Percentiles rank a stretch among this genome's conserved stretches.
Conservation (phyloP, 2,888 invertebrate species). For the Palloptera scutellata region DNA sequence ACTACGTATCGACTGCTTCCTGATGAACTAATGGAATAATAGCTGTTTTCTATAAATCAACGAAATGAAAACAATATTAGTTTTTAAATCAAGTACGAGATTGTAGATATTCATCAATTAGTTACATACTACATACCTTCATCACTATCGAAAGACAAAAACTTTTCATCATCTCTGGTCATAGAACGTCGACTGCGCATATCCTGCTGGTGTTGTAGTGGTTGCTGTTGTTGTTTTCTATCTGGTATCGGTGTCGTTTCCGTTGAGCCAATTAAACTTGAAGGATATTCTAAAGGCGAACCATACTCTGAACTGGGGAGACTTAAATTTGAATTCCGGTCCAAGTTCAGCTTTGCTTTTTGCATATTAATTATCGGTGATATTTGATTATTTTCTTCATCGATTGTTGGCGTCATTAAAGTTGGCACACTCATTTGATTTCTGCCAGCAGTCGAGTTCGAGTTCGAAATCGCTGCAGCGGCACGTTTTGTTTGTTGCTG, state of each 20-base stretch:
- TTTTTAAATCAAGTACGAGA: background rate
- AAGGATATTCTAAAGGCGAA: conserved; percentile 56
- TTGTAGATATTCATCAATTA: background rate
- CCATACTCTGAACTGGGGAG: conserved; percentile 55
- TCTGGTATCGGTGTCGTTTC: conserved; percentile 47
- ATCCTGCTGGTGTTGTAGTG: conserved; percentile 3
- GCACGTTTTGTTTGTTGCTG: conserved; percentile 29
- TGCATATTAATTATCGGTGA: conserved; percentile 21
- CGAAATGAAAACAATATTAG: background rate
- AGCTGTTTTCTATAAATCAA: conserved; percentile 53
- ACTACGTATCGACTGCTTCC: conserved; percentile 57
- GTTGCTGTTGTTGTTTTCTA: conserved; percentile 30
- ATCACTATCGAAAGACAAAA: conserved; percentile 62
- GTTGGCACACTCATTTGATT: conserved; percentile 20
- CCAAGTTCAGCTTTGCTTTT: conserved; percentile 30
- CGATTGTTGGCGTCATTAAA: background rate
- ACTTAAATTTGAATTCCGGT: conserved; percentile 46
- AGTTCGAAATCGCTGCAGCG: conserved; percentile 26
- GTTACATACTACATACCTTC: conserved; percentile 49
- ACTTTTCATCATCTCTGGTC: conserved; percentile 59
- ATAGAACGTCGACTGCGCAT: conserved; percentile 50
- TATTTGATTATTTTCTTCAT: conserved; percentile 12
- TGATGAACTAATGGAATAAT: conserved; percentile 57
- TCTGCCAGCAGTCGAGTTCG: conserved; percentile 28
- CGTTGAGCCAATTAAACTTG: conserved; percentile 46